These are phyloP conservation scores for Spilosoma lubricipeda DNA, from an alignment of 2,888 invertebrate genomes.

Conservation along the genomic window DNA sequence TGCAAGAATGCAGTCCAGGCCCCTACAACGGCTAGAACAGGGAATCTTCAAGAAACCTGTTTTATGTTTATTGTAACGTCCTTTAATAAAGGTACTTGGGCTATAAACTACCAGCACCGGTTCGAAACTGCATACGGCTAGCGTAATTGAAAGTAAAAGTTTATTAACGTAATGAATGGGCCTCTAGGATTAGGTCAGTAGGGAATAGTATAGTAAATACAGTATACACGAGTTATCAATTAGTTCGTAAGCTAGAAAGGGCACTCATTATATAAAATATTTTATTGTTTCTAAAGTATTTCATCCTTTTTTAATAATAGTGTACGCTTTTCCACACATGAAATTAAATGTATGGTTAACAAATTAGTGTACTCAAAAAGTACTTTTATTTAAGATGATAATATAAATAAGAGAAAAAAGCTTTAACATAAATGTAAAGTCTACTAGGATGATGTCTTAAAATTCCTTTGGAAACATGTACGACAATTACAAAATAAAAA, in stretches of 20 bases:
- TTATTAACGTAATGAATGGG: slow-evolving; percentile 23
- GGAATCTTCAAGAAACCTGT: slow-evolving; percentile 78
- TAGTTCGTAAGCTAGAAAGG: neutral
- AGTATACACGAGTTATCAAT: neutral
- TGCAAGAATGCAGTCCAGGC: slow-evolving; percentile 72
- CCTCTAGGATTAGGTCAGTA: slow-evolving; percentile 16
- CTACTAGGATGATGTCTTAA: neutral
- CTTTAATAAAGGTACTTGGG: slow-evolving; percentile 46
- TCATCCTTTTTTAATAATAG: neutral
- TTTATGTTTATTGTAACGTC: slow-evolving; percentile 51
- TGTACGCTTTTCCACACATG: neutral
- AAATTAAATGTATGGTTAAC: neutral
- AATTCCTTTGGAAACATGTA: neutral
- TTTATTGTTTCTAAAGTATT: neutral
- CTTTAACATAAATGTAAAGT: neutral
- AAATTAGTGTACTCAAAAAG: neutral
- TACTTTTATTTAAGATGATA: neutral
- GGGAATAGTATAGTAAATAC: slow-evolving; percentile 1
- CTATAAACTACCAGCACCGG: slow-evolving; percentile 36
- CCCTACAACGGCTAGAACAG: slow-evolving; percentile 68
- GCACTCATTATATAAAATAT: neutral
- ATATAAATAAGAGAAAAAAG: neutral
- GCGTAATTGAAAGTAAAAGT: slow-evolving; percentile 45
- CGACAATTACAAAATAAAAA: neutral
- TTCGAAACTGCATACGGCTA: slow-evolving; percentile 18